Percentiles rank a stretch among this genome's conserved stretches.
Evolutionary conservation across 2,797 vertebrate genomes (phyloP).

Genomic region (Cichlasoma orientale): DNA sequence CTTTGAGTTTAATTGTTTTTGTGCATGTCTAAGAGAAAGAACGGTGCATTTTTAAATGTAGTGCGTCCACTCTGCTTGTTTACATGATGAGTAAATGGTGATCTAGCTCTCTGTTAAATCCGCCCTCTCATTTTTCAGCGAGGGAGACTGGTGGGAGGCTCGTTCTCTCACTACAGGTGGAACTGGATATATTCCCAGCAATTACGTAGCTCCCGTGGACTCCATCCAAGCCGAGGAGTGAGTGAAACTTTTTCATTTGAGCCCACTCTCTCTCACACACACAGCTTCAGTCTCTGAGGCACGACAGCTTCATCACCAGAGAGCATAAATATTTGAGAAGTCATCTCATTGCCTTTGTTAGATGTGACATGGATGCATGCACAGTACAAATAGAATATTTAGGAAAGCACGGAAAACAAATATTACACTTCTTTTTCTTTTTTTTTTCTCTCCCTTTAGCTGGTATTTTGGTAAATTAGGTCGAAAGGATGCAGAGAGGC

Average conservation of each 20-base stretch:
- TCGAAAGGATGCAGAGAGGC: conserved; percentile 97
- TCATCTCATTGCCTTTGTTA: conserved; percentile 10
- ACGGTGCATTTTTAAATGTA: neutral
- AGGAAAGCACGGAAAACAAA: neutral
- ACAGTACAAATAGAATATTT: neutral
- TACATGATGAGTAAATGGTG: conserved; percentile 31
- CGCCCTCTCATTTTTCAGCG: conserved; percentile 78
- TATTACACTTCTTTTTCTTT: neutral
- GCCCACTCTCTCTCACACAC: neutral
- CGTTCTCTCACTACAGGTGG: conserved; percentile 96
- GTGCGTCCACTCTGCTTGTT: conserved; percentile 13
- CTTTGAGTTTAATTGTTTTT: conserved; percentile 6
- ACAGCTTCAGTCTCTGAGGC: neutral
- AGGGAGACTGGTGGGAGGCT: conserved; percentile 99
- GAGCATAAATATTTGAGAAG: conserved; percentile 41
- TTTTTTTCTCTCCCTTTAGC: conserved; percentile 71
- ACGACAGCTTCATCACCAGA: conserved; percentile 20
- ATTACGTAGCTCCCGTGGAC: conserved; percentile 99
- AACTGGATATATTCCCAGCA: conserved; percentile 99
- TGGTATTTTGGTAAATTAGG: conserved; percentile 99
- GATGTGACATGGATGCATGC: neutral
- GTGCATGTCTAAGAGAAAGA: neutral
- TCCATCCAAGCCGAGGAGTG: conserved; percentile 99
- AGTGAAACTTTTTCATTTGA: conserved; percentile 65
- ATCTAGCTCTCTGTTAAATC: conserved; percentile 19